A percentile compares a stretch with the other conserved stretches of the same genome.
Conservation (phyloP, 2,797 vertebrate species). For the Rhinatrema bivittatum region DNA sequence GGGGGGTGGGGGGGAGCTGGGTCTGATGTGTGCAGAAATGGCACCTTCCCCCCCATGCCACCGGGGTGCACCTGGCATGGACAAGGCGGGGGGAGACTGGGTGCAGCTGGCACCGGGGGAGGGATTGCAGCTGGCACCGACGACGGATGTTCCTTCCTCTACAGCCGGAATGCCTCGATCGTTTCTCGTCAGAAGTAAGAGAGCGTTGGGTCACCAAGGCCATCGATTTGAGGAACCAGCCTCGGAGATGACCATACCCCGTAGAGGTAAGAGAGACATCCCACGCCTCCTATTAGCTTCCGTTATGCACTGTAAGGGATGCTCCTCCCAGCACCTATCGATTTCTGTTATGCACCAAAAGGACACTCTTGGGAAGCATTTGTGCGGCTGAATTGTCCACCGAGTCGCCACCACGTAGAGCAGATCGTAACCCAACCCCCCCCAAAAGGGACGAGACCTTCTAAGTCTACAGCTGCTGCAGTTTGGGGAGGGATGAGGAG, state of each 20-base stretch:
- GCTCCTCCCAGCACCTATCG: not conserved
- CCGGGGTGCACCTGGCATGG: too few relatives aligned
- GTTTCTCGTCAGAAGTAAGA: slow-evolving; percentile 1
- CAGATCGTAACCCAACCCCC: not conserved
- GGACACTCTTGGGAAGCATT: slow-evolving; percentile 4
- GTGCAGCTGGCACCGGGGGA: too few relatives aligned
- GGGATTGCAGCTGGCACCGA: too few relatives aligned
- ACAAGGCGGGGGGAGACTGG: too few relatives aligned
- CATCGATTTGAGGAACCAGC: not conserved
- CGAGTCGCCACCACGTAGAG: slow-evolving; percentile 20
- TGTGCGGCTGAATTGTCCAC: slow-evolving; percentile 21
- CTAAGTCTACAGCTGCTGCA: too few relatives aligned
- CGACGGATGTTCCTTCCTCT: too few relatives aligned
- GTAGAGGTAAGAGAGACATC: too few relatives aligned
- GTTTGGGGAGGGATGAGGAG: too few relatives aligned
- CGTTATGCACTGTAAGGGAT: not conserved
- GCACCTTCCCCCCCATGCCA: too few relatives aligned
- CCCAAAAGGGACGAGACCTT: not conserved
- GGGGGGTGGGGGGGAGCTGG: too few relatives aligned
- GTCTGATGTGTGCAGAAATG: too few relatives aligned
- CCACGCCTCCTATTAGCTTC: not conserved
- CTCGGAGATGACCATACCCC: not conserved
- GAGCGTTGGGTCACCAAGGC: not conserved
- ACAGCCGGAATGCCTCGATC: slow-evolving; percentile 2
- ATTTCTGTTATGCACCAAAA: not conserved